phyloP scores from a whole-genome alignment of 2,797 vertebrate genomes.

The Pelobates cultripes region DNA sequence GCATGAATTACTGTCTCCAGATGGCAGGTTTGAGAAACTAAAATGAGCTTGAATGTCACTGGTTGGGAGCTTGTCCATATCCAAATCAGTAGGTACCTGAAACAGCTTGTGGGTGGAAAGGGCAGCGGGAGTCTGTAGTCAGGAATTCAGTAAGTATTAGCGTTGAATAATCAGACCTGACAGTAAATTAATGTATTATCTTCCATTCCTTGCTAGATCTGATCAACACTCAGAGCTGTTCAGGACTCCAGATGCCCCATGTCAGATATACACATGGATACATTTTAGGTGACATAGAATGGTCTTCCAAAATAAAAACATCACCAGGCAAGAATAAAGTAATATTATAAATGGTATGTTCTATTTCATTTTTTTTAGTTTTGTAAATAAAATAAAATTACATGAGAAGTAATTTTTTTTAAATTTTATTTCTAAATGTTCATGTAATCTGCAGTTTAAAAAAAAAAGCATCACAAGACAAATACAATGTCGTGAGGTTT shows the following conservation, averaged over 20 bases:
- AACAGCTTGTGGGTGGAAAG: slow-evolving; percentile 24
- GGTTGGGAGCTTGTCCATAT: slow-evolving; percentile 3
- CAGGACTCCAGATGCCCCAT: slow-evolving; percentile 8
- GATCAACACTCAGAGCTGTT: neutral
- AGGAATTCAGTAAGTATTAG: slow-evolving; percentile 23
- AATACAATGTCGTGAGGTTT: no score
- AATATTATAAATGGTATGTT: no score
- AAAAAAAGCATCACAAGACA: no score
- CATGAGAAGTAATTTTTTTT: no score
- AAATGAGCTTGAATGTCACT: slow-evolving; percentile 38
- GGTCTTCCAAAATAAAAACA: no score
- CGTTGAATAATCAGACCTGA: slow-evolving; percentile 41
- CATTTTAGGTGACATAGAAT: no score
- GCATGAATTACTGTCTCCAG: slow-evolving; percentile 43
- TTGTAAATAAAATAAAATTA: no score
- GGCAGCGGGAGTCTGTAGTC: slow-evolving; percentile 6
- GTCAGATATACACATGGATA: neutral
- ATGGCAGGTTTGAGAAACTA: slow-evolving; percentile 31
- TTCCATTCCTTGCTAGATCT: neutral
- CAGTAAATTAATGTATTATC: slow-evolving; percentile 38
- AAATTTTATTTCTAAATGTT: no score
- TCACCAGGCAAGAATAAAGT: no score
- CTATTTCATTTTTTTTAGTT: no score
- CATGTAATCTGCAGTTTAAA: no score
- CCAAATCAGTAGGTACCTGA: slow-evolving; percentile 27